Conservation (phyloP, 2,113 vertebrate species). For the Lamprologus sp. region DNA sequence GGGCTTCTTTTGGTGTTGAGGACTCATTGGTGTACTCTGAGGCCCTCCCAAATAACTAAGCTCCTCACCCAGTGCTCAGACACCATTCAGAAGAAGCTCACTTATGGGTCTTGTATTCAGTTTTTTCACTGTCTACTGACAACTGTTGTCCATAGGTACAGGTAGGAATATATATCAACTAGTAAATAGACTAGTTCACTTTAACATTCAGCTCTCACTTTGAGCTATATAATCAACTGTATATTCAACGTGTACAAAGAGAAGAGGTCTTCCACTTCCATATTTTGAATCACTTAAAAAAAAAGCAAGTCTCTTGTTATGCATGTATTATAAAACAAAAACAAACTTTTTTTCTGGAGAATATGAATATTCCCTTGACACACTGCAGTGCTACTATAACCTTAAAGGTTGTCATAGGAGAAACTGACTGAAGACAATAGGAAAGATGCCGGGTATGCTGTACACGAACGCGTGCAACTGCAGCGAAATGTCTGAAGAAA, state of each 20-base stretch:
- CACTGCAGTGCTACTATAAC: not conserved
- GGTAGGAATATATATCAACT: not conserved
- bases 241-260: not conserved
- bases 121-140: not conserved
- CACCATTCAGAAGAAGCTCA: not conserved
- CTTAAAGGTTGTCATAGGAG: not conserved
- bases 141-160: not conserved
- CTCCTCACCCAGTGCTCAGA: not conserved
- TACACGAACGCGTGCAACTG: not conserved
- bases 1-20: not conserved
- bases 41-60: not conserved
- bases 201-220: not conserved
- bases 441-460: not conserved
- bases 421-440: not conserved
- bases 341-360: fast-evolving
- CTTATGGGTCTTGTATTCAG: fast-evolving
- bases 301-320: not conserved
- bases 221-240: not conserved
- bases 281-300: not conserved
- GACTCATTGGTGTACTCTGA: not conserved
- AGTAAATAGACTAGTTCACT: not conserved
- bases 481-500: not conserved
- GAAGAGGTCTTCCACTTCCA: not conserved
- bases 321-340: not conserved
- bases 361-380: not conserved